These are phyloP conservation scores for Brachypterus glaber DNA, from an alignment of 2,888 invertebrate species.

Conservation along the genomic window DNA sequence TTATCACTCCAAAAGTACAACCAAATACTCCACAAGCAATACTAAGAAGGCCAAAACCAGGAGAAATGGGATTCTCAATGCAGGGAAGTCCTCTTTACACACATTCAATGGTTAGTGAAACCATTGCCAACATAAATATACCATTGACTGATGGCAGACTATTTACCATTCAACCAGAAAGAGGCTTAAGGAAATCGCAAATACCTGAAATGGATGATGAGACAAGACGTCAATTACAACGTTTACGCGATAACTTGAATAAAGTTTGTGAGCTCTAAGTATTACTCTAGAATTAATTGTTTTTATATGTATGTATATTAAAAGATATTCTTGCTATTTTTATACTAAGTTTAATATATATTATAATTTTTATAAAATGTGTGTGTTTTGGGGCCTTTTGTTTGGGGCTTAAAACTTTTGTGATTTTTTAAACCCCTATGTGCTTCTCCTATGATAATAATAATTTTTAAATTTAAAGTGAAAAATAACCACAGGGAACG, in stretches of 20 bases:
- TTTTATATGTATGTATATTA: too few species aligned
- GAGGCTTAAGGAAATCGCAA: constrained; percentile 38
- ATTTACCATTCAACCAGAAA: constrained; percentile 52
- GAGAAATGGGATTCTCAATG: constrained; percentile 59
- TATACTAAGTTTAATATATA: too few species aligned
- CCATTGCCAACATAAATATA: constrained; percentile 57
- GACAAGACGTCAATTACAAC: constrained; percentile 42
- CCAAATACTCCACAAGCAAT: constrained; percentile 54
- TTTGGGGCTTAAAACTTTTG: too few species aligned
- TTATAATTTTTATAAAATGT: too few species aligned
- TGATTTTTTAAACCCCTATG: too few species aligned
- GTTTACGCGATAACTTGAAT: neutral
- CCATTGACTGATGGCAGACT: constrained; percentile 53
- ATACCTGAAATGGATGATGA: constrained; percentile 39
- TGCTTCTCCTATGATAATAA: too few species aligned
- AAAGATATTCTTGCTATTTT: too few species aligned
- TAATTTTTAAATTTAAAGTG: too few species aligned
- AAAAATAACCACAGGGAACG: too few species aligned
- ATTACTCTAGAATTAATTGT: too few species aligned
- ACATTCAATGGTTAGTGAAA: constrained; percentile 41
- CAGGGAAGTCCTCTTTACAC: constrained; percentile 58
- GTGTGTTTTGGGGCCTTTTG: too few species aligned
- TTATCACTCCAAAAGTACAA: constrained; percentile 37
- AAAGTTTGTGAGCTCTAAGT: too few species aligned
- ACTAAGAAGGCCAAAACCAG: constrained; percentile 50